phyloP scores from a whole-genome alignment of 2,113 vertebrate genomes.

The Numenius arquata region DNA sequence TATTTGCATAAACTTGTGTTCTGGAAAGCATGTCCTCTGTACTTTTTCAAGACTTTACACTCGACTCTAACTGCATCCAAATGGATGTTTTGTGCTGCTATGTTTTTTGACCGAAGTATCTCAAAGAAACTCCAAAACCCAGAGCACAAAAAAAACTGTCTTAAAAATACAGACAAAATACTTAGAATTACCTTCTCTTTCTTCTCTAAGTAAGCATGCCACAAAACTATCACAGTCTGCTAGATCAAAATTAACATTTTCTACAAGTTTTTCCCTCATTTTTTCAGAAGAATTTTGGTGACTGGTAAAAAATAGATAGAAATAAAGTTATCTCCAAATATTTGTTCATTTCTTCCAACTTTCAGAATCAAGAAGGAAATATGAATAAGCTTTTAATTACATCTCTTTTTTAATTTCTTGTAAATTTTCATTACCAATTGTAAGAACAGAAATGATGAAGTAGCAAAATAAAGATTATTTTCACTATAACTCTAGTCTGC shows the following conservation, averaged over 20 bases:
- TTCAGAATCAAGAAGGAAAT: background rate
- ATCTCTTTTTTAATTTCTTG: background rate
- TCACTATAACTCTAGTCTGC: background rate
- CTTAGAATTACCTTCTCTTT: background rate
- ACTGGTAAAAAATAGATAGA: background rate
- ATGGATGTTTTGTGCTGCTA: background rate
- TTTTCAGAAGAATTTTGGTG: background rate
- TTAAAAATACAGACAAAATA: background rate
- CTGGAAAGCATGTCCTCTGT: background rate
- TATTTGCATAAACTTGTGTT: background rate
- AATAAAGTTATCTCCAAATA: background rate
- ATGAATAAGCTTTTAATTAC: background rate
- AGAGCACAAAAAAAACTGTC: background rate
- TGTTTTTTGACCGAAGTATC: background rate
- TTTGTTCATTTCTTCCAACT: background rate
- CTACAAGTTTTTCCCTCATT: background rate
- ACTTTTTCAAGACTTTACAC: background rate
- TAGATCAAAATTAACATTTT: background rate
- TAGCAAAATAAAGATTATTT: background rate
- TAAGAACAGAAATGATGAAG: background rate
- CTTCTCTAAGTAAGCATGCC: background rate
- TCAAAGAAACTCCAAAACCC: background rate
- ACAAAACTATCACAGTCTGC: background rate
- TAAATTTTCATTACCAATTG: background rate
- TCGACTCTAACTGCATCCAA: background rate